phyloP scores from a whole-genome alignment of 2,888 invertebrate species.

The Megamerina dolium region DNA sequence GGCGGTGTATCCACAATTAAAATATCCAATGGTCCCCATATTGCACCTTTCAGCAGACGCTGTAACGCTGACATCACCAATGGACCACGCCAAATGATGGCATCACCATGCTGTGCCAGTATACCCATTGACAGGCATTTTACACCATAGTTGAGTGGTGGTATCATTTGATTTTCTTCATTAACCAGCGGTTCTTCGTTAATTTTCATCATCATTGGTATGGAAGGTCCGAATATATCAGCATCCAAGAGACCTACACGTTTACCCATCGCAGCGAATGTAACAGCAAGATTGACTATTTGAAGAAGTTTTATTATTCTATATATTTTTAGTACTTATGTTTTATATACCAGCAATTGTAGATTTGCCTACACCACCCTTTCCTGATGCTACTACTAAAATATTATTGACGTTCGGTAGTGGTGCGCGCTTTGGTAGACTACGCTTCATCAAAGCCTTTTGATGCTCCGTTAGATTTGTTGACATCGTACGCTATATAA shows the following conservation, averaged over 20 bases:
- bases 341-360: conserved; percentile 67
- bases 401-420: conserved; percentile 79
- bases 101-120: conserved; percentile 73
- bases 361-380: conserved; percentile 96
- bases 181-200: conserved; percentile 73
- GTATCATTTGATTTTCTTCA: conserved; percentile 71
- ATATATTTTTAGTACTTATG: not conserved
- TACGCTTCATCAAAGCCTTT: conserved; percentile 65
- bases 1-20: conserved; percentile 93
- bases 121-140: conserved; percentile 98
- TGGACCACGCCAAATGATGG: conserved; percentile 91
- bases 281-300: conserved; percentile 80
- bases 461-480: conserved; percentile 49
- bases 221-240: conserved; percentile 91
- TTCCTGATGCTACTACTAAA: conserved; percentile 84
- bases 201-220: conserved; percentile 93
- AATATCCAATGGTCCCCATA: conserved; percentile 83
- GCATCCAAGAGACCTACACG: conserved; percentile 81
- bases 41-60: conserved; percentile 75
- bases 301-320: not conserved
- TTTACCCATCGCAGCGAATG: conserved; percentile 52
- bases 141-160: conserved; percentile 82
- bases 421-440: conserved; percentile 70
- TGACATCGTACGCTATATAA: conserved; percentile 26
- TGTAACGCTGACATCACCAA: conserved; percentile 96